Base-by-base conservation (phyloP, 1,140 invertebrate species). In the Diachasmimorpha longicaudata region DNA sequence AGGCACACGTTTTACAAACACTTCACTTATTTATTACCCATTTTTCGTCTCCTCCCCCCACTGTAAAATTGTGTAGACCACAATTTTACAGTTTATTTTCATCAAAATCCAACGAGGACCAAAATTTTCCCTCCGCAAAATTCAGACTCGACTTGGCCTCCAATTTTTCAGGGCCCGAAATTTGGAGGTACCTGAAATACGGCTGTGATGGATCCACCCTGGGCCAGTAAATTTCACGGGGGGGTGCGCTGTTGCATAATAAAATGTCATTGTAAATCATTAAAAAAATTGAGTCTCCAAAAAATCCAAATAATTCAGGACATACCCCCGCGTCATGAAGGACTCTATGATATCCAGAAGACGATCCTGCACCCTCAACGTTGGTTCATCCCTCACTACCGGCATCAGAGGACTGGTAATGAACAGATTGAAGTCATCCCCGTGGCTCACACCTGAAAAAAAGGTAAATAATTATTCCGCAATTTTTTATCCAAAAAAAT, bases 41-140 rank as follows among this genome's bases (percentile, higher is more conserved):
- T n/a, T n/a, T n/a, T n/a, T n/a, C n/a, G n/a, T n/a, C n/a, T n/a
- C n/a, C n/a, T n/a, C n/a, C n/a, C n/a, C n/a, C n/a, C n/a, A n/a
- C n/a, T n/a, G n/a, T 5, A 46, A 46, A 46, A 46, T n/a, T n/a
- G 1, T 46, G 10, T 4, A 3, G 1, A 5, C 11, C 44, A 46
- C 44, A 46, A 3, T 46, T 46, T 11, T 46, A 3, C 11, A 46
- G 9, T 67, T 77, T 78, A 82, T 92, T 91, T 81, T 93, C 91
- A 11, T 88, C 84, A 44, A 92, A 90, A 2, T 89, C 82, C 2
- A 93, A 88, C 8, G 83, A 86, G 72, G 89, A 86, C 91, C 92
- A 93, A 81, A 93, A 91, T 8, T 89, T 78, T 68, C 85, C 87
- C 0, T 91, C 82, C 1, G 89, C 90, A 58, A 92, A 87, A 79